These are phyloP conservation scores for Poicephalus gulielmi DNA, from an alignment of 2,113 vertebrate species.

Conservation along the genomic window DNA sequence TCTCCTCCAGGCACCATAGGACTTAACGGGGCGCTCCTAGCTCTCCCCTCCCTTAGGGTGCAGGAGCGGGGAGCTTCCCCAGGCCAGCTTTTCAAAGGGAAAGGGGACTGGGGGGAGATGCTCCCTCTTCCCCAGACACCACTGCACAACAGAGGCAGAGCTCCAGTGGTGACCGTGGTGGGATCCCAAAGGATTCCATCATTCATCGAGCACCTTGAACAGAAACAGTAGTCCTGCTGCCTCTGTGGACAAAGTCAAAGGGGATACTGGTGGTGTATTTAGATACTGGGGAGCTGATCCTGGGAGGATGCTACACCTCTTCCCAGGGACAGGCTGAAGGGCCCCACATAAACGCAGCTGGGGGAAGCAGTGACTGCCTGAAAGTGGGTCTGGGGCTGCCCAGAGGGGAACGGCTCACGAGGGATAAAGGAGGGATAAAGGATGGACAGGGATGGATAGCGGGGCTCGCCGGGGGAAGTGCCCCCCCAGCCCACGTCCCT, in stretches of 20 bases:
- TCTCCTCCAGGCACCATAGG: background rate
- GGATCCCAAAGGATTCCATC: background rate
- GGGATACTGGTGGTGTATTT: background rate
- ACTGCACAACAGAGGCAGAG: background rate
- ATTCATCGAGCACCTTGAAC: background rate
- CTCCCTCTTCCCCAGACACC: background rate
- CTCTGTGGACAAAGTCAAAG: background rate
- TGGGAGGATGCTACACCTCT: background rate
- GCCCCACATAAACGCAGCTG: fast-evolving
- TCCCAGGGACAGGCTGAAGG: background rate
- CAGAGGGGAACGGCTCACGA: background rate
- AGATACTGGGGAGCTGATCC: fast-evolving
- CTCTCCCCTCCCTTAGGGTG: background rate
- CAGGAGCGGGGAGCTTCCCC: background rate
- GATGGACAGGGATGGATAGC: too few relatives aligned
- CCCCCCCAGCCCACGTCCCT: background rate
- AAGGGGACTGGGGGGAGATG: background rate
- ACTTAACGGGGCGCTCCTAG: background rate
- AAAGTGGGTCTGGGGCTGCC: background rate
- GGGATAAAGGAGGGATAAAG: too few relatives aligned
- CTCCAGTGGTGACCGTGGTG: background rate
- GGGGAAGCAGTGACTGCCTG: background rate
- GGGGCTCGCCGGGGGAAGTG: too few relatives aligned
- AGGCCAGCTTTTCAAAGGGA: background rate
- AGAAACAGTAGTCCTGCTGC: fast-evolving